A percentile compares a stretch with the other conserved stretches of the same genome.
Evolutionary conservation across 2,113 vertebrate genomes (phyloP).

Genomic region (Percina caprodes): DNA sequence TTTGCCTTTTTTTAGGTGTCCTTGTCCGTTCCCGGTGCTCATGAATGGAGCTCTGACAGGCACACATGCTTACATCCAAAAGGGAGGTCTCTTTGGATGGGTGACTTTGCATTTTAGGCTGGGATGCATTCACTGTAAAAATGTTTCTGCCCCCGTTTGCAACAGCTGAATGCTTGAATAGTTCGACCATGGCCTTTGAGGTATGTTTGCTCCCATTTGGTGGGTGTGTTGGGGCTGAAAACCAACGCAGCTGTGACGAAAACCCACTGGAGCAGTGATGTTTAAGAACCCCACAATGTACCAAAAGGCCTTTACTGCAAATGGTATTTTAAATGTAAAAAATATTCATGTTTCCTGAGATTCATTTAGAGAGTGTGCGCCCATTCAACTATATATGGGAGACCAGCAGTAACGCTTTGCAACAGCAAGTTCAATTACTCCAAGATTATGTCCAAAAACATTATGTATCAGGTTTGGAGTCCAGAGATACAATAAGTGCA

Average conservation of each 20-base stretch:
- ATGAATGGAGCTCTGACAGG: constrained; percentile 30
- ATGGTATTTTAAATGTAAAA: neutral
- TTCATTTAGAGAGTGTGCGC: neutral
- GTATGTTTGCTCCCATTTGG: constrained; percentile 25
- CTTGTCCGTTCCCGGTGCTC: constrained; percentile 29
- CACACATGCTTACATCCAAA: constrained; percentile 22
- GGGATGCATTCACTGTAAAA: constrained; percentile 46
- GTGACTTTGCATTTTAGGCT: constrained; percentile 45
- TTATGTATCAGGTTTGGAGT: too few relatives aligned
- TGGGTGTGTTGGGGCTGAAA: constrained; percentile 25
- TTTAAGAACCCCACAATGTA: neutral
- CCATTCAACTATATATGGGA: neutral
- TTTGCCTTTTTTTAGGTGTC: neutral
- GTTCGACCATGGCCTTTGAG: constrained; percentile 19
- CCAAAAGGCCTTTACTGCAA: neutral
- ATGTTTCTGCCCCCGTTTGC: constrained; percentile 34
- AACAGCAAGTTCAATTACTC: neutral
- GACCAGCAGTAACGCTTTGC: neutral
- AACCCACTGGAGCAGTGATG: constrained; percentile 6
- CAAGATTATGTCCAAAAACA: neutral
- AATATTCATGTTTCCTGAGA: neutral
- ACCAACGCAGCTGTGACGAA: constrained; percentile 20
- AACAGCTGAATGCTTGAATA: constrained; percentile 51
- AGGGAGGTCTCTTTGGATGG: constrained; percentile 49
- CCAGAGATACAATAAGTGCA: neutral